Conservation (phyloP, 2,113 vertebrate genomes). For the Eurypyga helias region DNA sequence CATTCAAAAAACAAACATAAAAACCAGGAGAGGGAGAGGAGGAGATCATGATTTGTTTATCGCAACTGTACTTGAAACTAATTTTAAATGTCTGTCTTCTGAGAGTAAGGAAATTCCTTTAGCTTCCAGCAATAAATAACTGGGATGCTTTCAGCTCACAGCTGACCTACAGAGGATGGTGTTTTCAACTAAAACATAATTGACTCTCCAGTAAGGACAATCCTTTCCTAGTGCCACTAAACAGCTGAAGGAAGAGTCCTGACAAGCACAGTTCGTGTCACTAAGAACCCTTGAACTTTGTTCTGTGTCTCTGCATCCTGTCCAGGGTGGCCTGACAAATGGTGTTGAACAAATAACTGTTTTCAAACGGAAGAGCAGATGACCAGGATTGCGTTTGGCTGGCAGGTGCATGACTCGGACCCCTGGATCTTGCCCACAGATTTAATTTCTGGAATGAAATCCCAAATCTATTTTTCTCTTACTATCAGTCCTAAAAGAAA, state of each 20-base stretch:
- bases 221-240: constrained; percentile 2
- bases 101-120: constrained; percentile 54
- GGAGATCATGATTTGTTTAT: constrained; percentile 43
- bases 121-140: constrained; percentile 54
- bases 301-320: not conserved
- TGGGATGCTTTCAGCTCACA: constrained; percentile 41
- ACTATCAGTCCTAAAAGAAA: not conserved
- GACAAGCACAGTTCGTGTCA: not conserved
- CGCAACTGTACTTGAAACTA: constrained; percentile 26
- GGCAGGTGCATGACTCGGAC: rapidly evolving
- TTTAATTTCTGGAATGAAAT: not conserved
- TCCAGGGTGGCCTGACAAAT: not conserved
- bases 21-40: not conserved
- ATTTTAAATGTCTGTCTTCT: constrained; percentile 34
- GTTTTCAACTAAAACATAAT: not conserved
- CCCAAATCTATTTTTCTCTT: not conserved
- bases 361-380: not conserved
- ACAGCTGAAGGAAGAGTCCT: constrained; percentile 6
- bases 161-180: constrained; percentile 1
- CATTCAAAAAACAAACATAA: not conserved
- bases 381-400: not conserved
- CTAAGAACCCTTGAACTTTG: constrained; percentile 42
- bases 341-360: not conserved
- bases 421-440: not conserved
- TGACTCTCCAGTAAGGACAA: not conserved